phyloP scores from a whole-genome alignment of 2,113 vertebrate genomes.

The Mastomys coucha region DNA sequence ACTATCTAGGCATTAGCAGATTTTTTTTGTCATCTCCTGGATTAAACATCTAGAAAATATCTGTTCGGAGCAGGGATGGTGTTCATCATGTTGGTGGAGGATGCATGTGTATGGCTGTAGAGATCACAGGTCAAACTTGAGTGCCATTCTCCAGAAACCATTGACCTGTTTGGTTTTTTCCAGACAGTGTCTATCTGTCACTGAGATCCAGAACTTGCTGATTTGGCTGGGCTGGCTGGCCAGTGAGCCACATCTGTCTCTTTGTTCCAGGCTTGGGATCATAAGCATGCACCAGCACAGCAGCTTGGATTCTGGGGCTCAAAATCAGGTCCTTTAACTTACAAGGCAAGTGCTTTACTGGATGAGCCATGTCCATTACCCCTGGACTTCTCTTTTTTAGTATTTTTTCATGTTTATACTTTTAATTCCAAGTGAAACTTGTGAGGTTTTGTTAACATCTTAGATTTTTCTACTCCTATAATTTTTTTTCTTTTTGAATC shows the following conservation, averaged over 20 bases:
- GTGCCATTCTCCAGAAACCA: neutral
- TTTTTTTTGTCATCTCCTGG: neutral
- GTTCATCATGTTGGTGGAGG: neutral
- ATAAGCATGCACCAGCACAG: neutral
- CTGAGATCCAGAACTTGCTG: neutral
- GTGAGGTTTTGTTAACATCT: conserved; percentile 30
- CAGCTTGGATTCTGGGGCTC: neutral
- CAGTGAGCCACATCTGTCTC: neutral
- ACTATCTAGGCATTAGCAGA: neutral
- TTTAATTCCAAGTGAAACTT: conserved; percentile 35
- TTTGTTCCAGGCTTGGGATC: neutral
- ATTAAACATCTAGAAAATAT: conserved; percentile 14
- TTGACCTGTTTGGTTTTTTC: neutral
- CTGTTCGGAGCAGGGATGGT: neutral
- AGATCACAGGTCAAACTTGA: neutral
- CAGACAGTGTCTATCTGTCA: neutral
- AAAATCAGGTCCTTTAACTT: neutral
- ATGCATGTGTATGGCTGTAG: neutral
- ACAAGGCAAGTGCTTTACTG: neutral
- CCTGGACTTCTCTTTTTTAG: conserved; percentile 5
- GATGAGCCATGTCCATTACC: neutral
- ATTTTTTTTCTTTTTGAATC: neutral
- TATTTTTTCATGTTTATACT: conserved; percentile 39
- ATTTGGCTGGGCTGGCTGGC: neutral
- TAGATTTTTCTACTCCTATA: conserved; percentile 8